phyloP scores from a whole-genome alignment of 1,140 invertebrate species.

The Cydia splendana region DNA sequence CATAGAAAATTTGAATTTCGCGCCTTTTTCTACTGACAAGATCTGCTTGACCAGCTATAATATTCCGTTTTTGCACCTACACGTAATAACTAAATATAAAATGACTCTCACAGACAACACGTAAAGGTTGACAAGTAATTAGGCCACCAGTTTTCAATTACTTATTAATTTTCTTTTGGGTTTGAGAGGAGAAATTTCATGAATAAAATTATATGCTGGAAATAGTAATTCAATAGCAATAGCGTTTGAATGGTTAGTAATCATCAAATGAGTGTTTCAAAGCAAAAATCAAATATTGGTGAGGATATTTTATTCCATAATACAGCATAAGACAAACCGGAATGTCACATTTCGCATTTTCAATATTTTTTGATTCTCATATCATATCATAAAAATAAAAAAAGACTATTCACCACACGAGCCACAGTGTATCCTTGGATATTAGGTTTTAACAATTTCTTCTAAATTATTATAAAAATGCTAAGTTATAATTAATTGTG shows the following conservation, averaged over 20 bases:
- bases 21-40: too few species aligned
- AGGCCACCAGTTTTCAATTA: too few species aligned
- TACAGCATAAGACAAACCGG: slow-evolving; percentile 81
- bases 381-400: slow-evolving; percentile 66
- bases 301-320: slow-evolving; percentile 82
- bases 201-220: too few species aligned
- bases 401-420: slow-evolving; percentile 68
- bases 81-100: too few species aligned
- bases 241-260: slow-evolving; percentile 2
- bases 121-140: too few species aligned
- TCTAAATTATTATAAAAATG: slow-evolving; percentile 79
- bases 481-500: slow-evolving; percentile 79
- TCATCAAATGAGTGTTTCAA: slow-evolving; percentile 43
- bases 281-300: slow-evolving; percentile 70
- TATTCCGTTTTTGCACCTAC: too few species aligned
- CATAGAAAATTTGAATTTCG: too few species aligned
- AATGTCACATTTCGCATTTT: slow-evolving; percentile 79
- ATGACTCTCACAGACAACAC: too few species aligned
- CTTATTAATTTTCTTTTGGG: too few species aligned
- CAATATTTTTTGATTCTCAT: slow-evolving; percentile 66
- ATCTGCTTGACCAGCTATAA: too few species aligned
- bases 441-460: slow-evolving; percentile 74
- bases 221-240: not conserved
- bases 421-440: slow-evolving; percentile 63
- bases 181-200: too few species aligned